Evolutionary conservation across 1,140 invertebrate genomes (phyloP).

Genomic region (Bathynomus jamesi): DNA sequence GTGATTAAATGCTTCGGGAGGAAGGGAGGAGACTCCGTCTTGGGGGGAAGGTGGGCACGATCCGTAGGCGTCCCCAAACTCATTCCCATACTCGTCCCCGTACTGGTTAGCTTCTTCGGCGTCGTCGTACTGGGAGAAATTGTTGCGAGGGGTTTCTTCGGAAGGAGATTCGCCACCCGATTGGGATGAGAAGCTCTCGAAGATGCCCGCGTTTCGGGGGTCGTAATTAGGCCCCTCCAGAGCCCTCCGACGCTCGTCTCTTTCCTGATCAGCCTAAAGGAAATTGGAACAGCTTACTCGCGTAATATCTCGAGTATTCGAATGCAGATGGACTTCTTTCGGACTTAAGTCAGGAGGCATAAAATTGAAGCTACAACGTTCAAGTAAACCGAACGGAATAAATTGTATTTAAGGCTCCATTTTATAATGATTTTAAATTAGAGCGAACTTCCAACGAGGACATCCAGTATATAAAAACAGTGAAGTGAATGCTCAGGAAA

Average conservation of each 20-base stretch:
- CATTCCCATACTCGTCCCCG: background rate
- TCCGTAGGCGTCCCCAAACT: background rate
- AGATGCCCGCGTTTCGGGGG: conserved; percentile 15
- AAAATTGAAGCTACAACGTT: no score
- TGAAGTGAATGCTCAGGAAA: no score
- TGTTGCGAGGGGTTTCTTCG: background rate
- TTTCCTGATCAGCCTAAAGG: conserved; percentile 69
- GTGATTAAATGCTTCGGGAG: conserved; percentile 13
- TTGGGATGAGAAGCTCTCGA: conserved; percentile 16
- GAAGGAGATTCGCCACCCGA: conserved; percentile 22
- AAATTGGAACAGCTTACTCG: no score
- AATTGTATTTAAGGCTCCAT: no score
- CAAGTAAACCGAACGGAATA: no score
- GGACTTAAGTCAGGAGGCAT: background rate
- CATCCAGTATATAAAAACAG: no score
- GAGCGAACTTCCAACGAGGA: no score
- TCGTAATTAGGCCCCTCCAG: conserved; percentile 31
- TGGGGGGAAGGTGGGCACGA: background rate
- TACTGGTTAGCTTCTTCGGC: background rate
- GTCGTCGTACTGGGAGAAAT: background rate
- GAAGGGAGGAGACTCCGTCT: conserved; percentile 3
- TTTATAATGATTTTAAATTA: no score
- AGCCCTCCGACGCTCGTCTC: conserved; percentile 55
- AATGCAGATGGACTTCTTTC: no score
- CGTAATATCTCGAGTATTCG: no score